A percentile compares a stretch with the other conserved stretches of the same genome.
Conservation (phyloP, 2,113 vertebrate genomes). For the Serinus canaria region DNA sequence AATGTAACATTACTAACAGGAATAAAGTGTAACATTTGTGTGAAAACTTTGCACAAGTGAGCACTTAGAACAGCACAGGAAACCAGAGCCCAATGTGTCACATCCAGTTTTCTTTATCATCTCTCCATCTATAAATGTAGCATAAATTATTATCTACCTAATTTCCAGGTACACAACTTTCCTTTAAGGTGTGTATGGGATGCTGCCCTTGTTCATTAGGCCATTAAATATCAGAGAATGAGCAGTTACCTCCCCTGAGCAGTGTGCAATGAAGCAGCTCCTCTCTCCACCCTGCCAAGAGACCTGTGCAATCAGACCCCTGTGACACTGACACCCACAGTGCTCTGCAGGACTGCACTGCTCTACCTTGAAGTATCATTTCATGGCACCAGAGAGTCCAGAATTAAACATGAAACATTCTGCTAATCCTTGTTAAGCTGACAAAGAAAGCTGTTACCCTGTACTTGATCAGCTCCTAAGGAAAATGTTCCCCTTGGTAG, state of each 20-base stretch:
- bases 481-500: background rate
- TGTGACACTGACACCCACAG: background rate
- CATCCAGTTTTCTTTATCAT: background rate
- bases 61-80: background rate
- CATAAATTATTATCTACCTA: background rate
- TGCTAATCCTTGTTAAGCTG: background rate
- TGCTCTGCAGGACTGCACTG: background rate
- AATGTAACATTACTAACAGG: background rate
- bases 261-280: background rate
- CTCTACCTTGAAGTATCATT: background rate
- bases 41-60: background rate
- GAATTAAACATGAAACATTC: background rate
- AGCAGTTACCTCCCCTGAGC: background rate
- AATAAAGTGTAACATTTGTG: background rate
- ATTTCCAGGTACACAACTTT: background rate
- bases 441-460: background rate
- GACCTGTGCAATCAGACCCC: constrained; percentile 6
- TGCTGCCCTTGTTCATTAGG: background rate
- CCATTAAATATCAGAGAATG: background rate
- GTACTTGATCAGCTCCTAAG: background rate
- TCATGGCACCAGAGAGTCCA: background rate
- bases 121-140: background rate
- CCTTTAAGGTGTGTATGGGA: background rate
- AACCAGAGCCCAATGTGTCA: background rate
- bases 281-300: background rate